Percentiles rank a stretch among this genome's conserved stretches.
Evolutionary conservation across 2,888 invertebrate species (phyloP).

Genomic region (Heliconius ethilla): DNA sequence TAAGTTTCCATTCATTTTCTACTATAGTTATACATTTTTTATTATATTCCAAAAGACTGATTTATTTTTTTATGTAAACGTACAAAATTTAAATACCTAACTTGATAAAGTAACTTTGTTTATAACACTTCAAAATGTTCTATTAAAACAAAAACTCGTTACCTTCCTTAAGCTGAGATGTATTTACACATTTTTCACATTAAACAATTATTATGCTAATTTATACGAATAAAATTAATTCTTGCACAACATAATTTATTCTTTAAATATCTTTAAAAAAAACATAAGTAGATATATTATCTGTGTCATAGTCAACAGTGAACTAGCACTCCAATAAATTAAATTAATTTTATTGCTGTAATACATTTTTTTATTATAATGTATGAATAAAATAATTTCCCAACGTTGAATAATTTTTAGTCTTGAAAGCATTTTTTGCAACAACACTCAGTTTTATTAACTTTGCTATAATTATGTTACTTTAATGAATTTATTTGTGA

Average conservation of each 20-base stretch:
- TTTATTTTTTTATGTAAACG: not conserved
- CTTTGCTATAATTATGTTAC: not conserved
- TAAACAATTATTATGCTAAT: slow-evolving; percentile 10
- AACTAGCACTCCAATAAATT: not conserved
- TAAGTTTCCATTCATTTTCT: no score
- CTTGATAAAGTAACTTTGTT: not conserved
- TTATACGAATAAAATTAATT: slow-evolving; percentile 5
- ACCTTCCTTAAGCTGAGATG: slow-evolving; percentile 6
- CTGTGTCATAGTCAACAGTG: not conserved
- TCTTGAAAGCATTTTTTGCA: slow-evolving; percentile 1
- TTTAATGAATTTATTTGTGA: not conserved
- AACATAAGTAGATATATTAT: not conserved
- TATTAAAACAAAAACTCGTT: not conserved
- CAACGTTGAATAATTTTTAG: not conserved
- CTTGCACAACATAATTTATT: not conserved
- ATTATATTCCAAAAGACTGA: not conserved
- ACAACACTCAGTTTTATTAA: not conserved
- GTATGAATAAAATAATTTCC: not conserved
- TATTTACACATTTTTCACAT: slow-evolving; percentile 12
- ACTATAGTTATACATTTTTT: not conserved
- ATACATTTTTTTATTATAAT: slow-evolving; percentile 1
- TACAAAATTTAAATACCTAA: not conserved
- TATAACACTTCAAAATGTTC: not conserved
- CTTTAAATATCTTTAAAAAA: not conserved
- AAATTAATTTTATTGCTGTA: not conserved